Percentiles rank a stretch among this genome's conserved stretches.
Evolutionary conservation across 2,113 vertebrate genomes (phyloP).

Genomic region (Istiophorus platypterus): DNA sequence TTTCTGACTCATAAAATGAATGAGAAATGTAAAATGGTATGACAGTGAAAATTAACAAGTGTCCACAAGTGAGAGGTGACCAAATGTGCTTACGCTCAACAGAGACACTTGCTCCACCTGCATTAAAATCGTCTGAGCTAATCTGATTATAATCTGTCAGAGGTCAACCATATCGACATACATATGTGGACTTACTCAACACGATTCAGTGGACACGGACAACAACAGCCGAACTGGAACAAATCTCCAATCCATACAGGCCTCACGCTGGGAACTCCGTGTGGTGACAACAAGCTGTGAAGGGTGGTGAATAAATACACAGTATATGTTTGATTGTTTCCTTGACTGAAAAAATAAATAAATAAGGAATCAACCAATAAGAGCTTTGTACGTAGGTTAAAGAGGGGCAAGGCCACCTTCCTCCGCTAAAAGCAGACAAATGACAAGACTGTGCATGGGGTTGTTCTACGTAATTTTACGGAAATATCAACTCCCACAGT

Average conservation of each 20-base stretch:
- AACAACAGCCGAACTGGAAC: not conserved
- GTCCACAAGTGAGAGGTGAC: not conserved
- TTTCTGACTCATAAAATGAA: no score
- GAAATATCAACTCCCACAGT: no score
- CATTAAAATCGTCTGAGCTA: slow-evolving; percentile 25
- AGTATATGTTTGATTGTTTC: no score
- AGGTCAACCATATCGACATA: not conserved
- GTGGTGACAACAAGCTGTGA: not conserved
- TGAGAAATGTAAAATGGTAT: no score
- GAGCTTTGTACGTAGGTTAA: no score
- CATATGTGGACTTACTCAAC: not conserved
- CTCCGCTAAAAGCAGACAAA: no score
- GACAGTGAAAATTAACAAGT: not conserved
- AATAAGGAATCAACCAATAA: no score
- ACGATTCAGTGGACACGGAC: not conserved
- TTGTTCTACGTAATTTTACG: not conserved
- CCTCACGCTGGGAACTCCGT: not conserved
- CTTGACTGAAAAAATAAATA: no score
- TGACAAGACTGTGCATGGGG: no score
- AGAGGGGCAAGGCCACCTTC: no score
- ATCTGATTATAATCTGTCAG: slow-evolving; percentile 50
- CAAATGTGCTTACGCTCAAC: slow-evolving; percentile 14
- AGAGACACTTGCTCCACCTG: slow-evolving; percentile 17
- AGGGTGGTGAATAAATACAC: no score
- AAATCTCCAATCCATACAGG: not conserved